phyloP scores from a whole-genome alignment of 2,113 vertebrate genomes.

The Irena cyanogastra region DNA sequence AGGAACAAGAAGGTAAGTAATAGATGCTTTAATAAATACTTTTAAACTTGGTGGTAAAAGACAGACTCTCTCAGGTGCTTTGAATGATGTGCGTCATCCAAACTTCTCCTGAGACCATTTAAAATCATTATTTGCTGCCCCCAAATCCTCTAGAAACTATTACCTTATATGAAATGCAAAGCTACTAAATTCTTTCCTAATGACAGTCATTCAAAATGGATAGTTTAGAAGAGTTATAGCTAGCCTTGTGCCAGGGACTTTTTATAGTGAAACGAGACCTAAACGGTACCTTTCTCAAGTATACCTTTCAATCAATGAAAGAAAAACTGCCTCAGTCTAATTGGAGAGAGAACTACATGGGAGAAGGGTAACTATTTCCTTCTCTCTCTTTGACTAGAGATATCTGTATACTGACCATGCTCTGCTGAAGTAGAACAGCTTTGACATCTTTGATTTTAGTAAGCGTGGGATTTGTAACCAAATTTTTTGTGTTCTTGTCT shows the following conservation, averaged over 20 bases:
- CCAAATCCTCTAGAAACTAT: slow-evolving; percentile 69
- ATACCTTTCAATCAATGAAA: not conserved
- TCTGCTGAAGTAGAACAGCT: not conserved
- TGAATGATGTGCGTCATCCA: not conserved
- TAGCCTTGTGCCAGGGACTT: slow-evolving; percentile 31
- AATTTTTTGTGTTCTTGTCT: not conserved
- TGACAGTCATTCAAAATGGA: slow-evolving; percentile 65
- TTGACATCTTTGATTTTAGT: not conserved
- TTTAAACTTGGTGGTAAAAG: not conserved
- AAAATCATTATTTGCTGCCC: slow-evolving; percentile 57
- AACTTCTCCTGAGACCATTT: slow-evolving; percentile 58
- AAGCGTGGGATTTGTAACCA: not conserved
- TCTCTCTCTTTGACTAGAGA: not conserved
- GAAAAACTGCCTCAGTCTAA: not conserved
- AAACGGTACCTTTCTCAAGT: slow-evolving; percentile 13
- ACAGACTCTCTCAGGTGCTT: slow-evolving; percentile 25
- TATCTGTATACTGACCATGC: not conserved
- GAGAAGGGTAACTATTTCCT: not conserved
- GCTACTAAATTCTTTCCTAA: slow-evolving; percentile 75
- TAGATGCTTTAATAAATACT: not conserved
- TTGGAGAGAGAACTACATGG: not conserved
- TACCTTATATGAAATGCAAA: slow-evolving; percentile 66
- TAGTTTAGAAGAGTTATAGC: slow-evolving; percentile 55
- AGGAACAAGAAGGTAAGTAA: not conserved
- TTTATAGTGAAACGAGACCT: slow-evolving; percentile 59